A percentile compares a stretch with the other conserved stretches of the same genome.
phyloP scores from a whole-genome alignment of 1,140 invertebrate species.

The Bombus fervidus region DNA sequence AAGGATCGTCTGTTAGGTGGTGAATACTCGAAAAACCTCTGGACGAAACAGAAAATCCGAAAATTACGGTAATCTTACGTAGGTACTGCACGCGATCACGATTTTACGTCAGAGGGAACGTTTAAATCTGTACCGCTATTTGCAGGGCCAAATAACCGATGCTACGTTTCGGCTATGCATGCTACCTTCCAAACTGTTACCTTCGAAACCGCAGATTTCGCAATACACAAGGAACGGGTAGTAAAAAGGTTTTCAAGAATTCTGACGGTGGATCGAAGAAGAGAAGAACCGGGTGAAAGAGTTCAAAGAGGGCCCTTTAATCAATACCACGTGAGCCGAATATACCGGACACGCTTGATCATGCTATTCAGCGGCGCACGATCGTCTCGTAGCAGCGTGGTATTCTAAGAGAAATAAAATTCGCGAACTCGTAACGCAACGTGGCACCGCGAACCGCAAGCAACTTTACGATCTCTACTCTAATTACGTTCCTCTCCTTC shows the following conservation, averaged over 20 bases:
- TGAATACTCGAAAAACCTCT: neutral
- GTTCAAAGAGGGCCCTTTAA: slow-evolving; percentile 35
- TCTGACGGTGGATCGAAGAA: slow-evolving; percentile 1
- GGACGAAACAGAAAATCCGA: slow-evolving; percentile 12
- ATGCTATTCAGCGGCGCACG: neutral
- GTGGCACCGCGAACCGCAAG: neutral
- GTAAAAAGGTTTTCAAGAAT: neutral
- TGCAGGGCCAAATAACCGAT: neutral
- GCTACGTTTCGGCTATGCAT: neutral
- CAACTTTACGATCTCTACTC: slow-evolving; percentile 9
- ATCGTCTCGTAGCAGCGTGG: neutral
- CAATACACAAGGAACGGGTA: neutral
- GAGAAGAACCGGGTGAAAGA: neutral
- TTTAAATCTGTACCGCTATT: slow-evolving; percentile 30
- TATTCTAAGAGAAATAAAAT: slow-evolving; percentile 3
- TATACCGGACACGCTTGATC: neutral
- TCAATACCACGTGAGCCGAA: slow-evolving; percentile 42
- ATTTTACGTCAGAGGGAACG: slow-evolving; percentile 16
- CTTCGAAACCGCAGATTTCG: slow-evolving; percentile 19
- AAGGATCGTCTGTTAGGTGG: neutral
- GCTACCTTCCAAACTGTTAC: slow-evolving; percentile 22
- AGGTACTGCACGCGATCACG: slow-evolving; percentile 18
- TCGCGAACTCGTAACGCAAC: neutral
- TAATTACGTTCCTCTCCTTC: neutral
- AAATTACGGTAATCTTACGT: slow-evolving; percentile 12